Base-by-base conservation (phyloP, 53 echinoderm and acorn worm species). In the Luidia sarsii region DNA sequence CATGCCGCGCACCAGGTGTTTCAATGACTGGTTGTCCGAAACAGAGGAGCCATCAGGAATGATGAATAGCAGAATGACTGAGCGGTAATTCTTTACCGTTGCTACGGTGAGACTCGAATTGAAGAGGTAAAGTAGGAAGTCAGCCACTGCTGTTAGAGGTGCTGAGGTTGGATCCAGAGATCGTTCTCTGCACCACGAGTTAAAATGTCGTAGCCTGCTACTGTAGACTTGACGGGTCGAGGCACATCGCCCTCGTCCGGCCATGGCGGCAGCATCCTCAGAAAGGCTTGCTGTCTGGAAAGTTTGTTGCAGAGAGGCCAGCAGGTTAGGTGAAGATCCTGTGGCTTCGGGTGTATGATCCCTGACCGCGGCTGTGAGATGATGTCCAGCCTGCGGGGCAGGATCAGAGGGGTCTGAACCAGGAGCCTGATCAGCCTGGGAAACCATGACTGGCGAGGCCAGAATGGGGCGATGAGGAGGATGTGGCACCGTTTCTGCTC, bases 1-100 rank as follows among this genome's bases (percentile, higher is more conserved):
- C 68, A 72, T 45, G 1, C 53, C 71, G 21, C 35, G 31, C 16
- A 83, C 20, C 4, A 83, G 63, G n/a, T 39, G 1, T 1, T 25
- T 13, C 22, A 83, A 8, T 2, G 39, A 29, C 22, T 15, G 25
- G 48, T 50, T 39, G 20, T 39, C 25, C 10, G 71, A 71, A 7
- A 68, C 70, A 0, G n/a, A 50, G 22, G 57, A 70, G 20, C 83
- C 70, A 39, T 83, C 83, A 1, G 70, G 31, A n/a, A 72, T 72
- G 31, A 24, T 68, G 24, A 24, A 70, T 39, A 19, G 56, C 35
- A 3, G 39, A 0, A 82, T 82, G 11, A 69, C 82, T 1, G 57
- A 82, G 3, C 69, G 29, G n/a, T 65, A 70, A 38, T 21, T 41
- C 18, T 38, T 54, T 0, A 79, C 24, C 0, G 80, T 80, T 0